Evolutionary conservation across 1,140 invertebrate species (phyloP), one percentile per base, ranked within the genome.

Genomic region (Radopholus similis): DNA sequence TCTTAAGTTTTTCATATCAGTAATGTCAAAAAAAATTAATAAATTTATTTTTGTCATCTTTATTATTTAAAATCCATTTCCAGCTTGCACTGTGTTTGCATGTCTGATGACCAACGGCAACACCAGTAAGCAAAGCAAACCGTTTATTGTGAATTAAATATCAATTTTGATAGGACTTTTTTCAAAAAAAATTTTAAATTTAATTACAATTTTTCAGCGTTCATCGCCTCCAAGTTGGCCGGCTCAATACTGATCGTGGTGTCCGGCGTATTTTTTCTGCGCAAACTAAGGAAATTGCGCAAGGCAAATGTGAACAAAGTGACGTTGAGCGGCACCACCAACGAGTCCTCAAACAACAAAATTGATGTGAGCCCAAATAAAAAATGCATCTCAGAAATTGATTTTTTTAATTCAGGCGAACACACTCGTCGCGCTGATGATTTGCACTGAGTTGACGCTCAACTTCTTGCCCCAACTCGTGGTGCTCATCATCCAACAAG

Each of bases 401-500:
- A 23, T 53, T n/a, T 23, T 23, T 23, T 51, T 13, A 6, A 9
- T 53, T 15, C 4, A 54, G 51, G 28, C 51, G 5, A 34, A 54
- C 4, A 18, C 51, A n/a, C n/a, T 54, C 4, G 51, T 54, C 4
- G 4, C n/a, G 4, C 6, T 54, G 35, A 54, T 54, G 51, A 28
- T 54, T 54, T 54, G 51, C n/a, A 54, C 51, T 3, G 51, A 54
- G 35, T 2, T 54, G 0, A n/a, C 13, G 5, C 5, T 54, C 15
- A 54, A 54, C n/a, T 54, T 54, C 5, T 15, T n/a, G 4, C 51
- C 51, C 15, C 51, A 54, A 54, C 51, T 54, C n/a, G 5, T 34
- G 18, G 35, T 54, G n/a, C 35, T 54, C n/a, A 54, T 54, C 4
- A 54, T 54, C 30, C 51, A 54, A 54, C n/a, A n/a, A n/a, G n/a